Conservation (phyloP, 2,797 vertebrate genomes). For the Lutra lutra region DNA sequence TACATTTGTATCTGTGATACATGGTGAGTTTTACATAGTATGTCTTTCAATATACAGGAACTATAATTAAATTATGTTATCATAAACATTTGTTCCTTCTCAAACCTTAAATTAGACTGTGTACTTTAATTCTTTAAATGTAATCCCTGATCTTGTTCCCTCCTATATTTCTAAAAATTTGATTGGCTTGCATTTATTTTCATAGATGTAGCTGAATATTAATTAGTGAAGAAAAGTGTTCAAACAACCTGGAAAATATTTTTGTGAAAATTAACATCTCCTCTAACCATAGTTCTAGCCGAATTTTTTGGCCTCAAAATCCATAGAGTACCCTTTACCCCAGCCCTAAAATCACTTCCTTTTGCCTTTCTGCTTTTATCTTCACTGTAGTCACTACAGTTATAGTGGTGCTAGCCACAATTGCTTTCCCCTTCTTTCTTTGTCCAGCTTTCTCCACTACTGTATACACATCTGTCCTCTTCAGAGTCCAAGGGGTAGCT, state of each 20-base stretch:
- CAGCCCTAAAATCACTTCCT: background rate
- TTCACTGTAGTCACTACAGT: background rate
- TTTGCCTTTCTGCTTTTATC: background rate
- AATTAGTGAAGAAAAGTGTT: background rate
- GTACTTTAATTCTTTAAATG: background rate
- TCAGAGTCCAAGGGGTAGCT: background rate
- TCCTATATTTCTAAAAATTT: constrained; percentile 23
- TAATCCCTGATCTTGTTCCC: background rate
- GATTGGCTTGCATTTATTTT: background rate
- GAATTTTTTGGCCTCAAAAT: constrained; percentile 2
- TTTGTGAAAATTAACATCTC: constrained; percentile 9
- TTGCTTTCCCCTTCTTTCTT: background rate
- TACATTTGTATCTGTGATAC: background rate
- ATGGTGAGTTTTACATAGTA: background rate
- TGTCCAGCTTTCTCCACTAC: background rate
- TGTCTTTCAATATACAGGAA: constrained; percentile 40
- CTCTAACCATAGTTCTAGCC: background rate
- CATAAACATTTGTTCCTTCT: constrained; percentile 24
- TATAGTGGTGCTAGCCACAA: background rate
- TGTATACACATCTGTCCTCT: background rate
- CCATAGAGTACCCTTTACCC: background rate
- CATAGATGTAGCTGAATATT: background rate
- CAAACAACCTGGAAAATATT: constrained; percentile 18
- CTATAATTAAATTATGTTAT: background rate
- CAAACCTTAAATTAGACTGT: background rate